Evolutionary conservation across 2,797 vertebrate genomes (phyloP).

Genomic region (Falco columbarius): DNA sequence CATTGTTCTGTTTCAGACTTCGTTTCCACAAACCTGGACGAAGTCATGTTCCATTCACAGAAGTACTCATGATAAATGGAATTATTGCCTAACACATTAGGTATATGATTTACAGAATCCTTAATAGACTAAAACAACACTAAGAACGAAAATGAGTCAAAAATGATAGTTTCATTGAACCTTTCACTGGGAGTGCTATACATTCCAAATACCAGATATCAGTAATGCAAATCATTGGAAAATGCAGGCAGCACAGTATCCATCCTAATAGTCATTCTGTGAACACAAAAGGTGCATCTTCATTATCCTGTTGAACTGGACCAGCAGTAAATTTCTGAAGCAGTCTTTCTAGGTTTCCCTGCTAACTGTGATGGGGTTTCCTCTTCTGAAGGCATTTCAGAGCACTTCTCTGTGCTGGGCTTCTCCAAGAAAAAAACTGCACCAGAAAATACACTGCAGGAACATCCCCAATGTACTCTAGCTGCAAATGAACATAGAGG

Average conservation of each 20-base stretch:
- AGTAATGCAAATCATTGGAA: background rate
- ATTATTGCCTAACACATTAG: background rate
- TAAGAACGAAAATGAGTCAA: background rate
- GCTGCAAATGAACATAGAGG: background rate
- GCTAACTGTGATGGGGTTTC: background rate
- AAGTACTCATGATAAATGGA: background rate
- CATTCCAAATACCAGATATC: background rate
- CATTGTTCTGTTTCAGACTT: background rate
- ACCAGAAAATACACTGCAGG: background rate
- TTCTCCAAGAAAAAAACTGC: background rate
- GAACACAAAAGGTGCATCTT: background rate
- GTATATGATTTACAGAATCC: background rate
- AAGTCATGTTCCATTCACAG: background rate
- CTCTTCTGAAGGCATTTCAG: background rate
- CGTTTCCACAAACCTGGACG: background rate
- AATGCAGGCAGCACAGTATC: background rate
- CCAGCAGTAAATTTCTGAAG: background rate
- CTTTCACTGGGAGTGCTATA: background rate
- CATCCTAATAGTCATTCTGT: background rate
- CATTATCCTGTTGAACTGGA: accelerated
- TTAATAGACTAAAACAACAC: background rate
- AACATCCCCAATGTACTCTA: background rate
- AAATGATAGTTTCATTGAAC: background rate
- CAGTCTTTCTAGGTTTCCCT: background rate
- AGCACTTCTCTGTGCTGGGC: background rate